A percentile compares a stretch with the other conserved stretches of the same genome.
Evolutionary conservation across 2,797 vertebrate genomes (phyloP).

Genomic region (Sarcophilus harrisii): DNA sequence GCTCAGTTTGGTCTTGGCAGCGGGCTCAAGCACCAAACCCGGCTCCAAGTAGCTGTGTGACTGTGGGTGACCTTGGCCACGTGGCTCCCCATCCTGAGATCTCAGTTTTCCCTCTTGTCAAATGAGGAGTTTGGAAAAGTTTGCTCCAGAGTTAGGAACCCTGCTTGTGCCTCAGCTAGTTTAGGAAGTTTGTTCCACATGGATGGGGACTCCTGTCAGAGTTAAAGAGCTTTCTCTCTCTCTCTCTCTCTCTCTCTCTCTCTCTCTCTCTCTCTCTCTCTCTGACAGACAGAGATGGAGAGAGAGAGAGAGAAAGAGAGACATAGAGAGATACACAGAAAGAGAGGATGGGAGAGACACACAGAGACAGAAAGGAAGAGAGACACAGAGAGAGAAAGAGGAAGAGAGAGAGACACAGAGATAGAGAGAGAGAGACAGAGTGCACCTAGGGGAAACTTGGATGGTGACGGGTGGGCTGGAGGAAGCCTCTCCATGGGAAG

Average conservation of each 20-base stretch:
- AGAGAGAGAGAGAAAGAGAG: too few species aligned
- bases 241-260: too few species aligned
- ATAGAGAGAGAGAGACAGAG: too few species aligned
- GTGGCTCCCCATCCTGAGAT: neutral
- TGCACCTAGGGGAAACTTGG: neutral
- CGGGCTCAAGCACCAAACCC: too few species aligned
- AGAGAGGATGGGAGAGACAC: too few species aligned
- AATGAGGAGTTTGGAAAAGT: neutral
- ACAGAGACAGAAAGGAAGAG: too few species aligned
- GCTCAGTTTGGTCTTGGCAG: neutral
- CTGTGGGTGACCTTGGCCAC: neutral
- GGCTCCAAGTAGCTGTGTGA: fast-evolving
- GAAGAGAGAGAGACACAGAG: too few species aligned
- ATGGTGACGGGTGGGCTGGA: neutral
- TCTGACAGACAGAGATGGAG: too few species aligned
- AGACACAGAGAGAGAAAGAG: too few species aligned
- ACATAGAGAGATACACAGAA: too few species aligned
- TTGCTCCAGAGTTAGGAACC: neutral
- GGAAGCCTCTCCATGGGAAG: neutral
- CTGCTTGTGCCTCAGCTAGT: neutral
- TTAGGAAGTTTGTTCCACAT: neutral
- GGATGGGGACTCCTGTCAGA: neutral
- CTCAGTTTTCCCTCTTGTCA: neutral
- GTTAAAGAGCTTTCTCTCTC: neutral
- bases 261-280: too few species aligned